phyloP scores from a whole-genome alignment of 1,140 invertebrate genomes.

The Dolichoris vasculosae region DNA sequence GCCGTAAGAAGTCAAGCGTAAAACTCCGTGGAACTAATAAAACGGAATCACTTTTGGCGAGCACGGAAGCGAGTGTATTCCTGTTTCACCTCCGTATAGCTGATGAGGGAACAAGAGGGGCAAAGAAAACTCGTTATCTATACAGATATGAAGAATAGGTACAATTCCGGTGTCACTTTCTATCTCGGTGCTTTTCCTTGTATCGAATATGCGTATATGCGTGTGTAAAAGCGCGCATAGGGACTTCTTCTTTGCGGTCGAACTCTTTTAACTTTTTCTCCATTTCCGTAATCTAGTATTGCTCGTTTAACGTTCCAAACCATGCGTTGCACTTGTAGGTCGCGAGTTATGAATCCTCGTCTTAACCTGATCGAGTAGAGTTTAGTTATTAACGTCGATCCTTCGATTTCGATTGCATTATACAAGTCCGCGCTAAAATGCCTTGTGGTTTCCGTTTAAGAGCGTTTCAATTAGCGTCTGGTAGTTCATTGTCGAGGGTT shows the following conservation, averaged over 20 bases:
- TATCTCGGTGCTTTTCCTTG: no score
- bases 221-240: no score
- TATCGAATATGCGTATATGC: no score
- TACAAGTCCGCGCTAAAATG: not conserved
- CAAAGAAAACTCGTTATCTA: not conserved
- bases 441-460: not conserved
- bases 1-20: constrained; percentile 7
- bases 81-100: not conserved
- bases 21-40: constrained; percentile 53
- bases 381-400: not conserved
- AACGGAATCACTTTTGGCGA: constrained; percentile 55
- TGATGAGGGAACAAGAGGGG: not conserved
- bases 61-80: not conserved
- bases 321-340: no score
- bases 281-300: no score
- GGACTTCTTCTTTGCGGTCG: no score
- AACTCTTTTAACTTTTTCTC: no score
- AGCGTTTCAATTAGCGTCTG: constrained; percentile 34
- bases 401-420: not conserved
- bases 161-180: not conserved
- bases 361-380: no score
- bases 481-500: constrained; percentile 12
- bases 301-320: no score
- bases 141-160: not conserved
- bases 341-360: no score